Evolutionary conservation across 2,797 vertebrate species (phyloP).

Genomic region (Valencia hispanica): DNA sequence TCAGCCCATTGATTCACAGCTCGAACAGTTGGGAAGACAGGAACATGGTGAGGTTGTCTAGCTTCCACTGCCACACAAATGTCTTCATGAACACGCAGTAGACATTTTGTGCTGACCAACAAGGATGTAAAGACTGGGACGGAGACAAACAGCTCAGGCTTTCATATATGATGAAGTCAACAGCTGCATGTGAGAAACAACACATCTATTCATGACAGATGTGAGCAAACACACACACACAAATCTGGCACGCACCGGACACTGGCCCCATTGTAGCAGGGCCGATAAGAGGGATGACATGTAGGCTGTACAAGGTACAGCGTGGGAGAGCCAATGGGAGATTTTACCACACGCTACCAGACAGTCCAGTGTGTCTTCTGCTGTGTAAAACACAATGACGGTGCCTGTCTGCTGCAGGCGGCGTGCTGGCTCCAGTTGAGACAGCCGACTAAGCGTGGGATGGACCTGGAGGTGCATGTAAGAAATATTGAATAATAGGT

Average conservation of each 20-base stretch:
- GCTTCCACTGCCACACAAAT: constrained; percentile 37
- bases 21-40: constrained; percentile 51
- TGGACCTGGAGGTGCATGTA: constrained; percentile 60
- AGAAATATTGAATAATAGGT: constrained; percentile 57
- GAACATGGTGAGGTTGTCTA: constrained; percentile 46
- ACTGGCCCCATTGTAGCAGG: constrained; percentile 69
- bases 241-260: constrained; percentile 59
- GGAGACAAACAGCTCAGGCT: constrained; percentile 35
- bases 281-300: constrained; percentile 69
- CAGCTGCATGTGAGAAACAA: constrained; percentile 74
- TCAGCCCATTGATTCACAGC: constrained; percentile 70
- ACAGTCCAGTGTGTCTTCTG: constrained; percentile 60
- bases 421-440: constrained; percentile 46
- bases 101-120: constrained; percentile 32
- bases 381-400: constrained; percentile 62
- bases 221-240: constrained; percentile 31
- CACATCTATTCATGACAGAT: constrained; percentile 69
- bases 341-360: constrained; percentile 59
- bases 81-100: constrained; percentile 23
- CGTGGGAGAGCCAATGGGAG: constrained; percentile 64
- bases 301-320: constrained; percentile 56
- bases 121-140: constrained; percentile 40
- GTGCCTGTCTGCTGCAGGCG: constrained; percentile 57
- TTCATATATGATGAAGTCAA: constrained; percentile 53
- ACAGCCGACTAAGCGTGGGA: constrained; percentile 58